Base-by-base conservation (phyloP, 2,888 invertebrate genomes). In the Trichopria drosophilae region DNA sequence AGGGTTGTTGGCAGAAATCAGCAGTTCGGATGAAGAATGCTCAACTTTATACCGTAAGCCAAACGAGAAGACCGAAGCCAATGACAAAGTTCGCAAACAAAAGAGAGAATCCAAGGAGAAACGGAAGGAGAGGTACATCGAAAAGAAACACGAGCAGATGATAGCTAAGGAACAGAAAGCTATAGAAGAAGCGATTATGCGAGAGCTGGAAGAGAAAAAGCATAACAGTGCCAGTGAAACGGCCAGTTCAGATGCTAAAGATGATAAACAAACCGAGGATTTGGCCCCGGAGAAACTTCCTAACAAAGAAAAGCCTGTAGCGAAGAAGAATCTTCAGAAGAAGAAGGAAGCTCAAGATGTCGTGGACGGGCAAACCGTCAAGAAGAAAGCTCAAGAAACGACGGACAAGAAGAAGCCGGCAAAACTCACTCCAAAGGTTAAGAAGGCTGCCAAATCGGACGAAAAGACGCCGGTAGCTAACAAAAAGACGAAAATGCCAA, bases 1-100 rank as follows among this genome's bases (percentile, higher is more conserved):
- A 60, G 88, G 89, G 61, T 81, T 88, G 36, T 69, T 89, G 45
- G 85, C 87, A 1, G 90, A 90, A 68, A 85, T 85, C 43, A 75
- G 75, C 40, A 74, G 74, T 37, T 73, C 75, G 0, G 74, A 75
- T 13, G 74, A 75, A 4, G 74, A 75, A 12, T 48, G 55, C 1
- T 65, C 26, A 26, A 10, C 20, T 31, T 2, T 34, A 23, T n/a
- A 34, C 29, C 57, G 44, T 49, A 51, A 51, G 4, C 36, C 41
- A 0, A 48, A 9, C 6, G 68, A 68, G 0, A 67, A 55, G 20
- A 42, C 37, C 1, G 68, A 69, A 4, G 34, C 13, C n/a, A 52
- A 60, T 12, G 72, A 70, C 5, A 66, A 58, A 24, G 49, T 63
- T 2, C 59, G 65, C 4, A 66, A 61, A 13, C 70, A 63, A 9